Base-by-base conservation (phyloP, 2,888 invertebrate species). In the Galerucella nymphaeae region DNA sequence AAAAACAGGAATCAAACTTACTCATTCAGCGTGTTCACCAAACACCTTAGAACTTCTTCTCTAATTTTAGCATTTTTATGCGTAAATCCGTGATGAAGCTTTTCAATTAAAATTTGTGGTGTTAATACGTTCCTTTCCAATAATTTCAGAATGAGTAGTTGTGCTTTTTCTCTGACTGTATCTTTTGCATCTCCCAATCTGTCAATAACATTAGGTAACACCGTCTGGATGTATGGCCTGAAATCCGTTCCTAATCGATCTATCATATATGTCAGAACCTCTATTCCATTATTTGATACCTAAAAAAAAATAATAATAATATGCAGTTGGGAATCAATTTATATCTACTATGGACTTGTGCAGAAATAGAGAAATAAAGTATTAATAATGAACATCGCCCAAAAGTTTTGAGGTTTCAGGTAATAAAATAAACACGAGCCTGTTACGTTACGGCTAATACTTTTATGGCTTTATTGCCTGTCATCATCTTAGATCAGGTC, bases 31-130 rank as follows among this genome's bases (percentile, higher is more conserved):
- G 95, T 91, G 71, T 93, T 92, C 75, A 94, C 93, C 79, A 98
- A 91, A 79, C 95, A 93, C 79, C 93, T 89, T 75, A 97, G 88
- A 45, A 95, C 93, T 86, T 97, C 97, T 84, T 98, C 97, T 68
- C 97, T 88, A 48, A 98, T 93, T 88, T 96, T 96, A 82, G 96
- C 93, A 85, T 97, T 96, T 88, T 97, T 97, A 88, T 98, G 97
- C 80, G 90, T 89, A 82, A 97, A 90, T 78, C 89, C 88, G 66
- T 90, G 90, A 63, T 89, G 88, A 73, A 95, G 87, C 84, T 92
- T 91, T 79, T 96, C 95, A 79, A 94, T 89, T 72, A 95, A 88
- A 79, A 89, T 88, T 85, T 94, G 93, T 74, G 91, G 93, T 74
- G 89, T 86, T 79, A 92, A 87, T 74, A 93, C 93, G 75, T 91